Evolutionary conservation across 2,113 vertebrate species (phyloP), one percentile per base, ranked within the genome.

Genomic region (Heterochromis multidens): DNA sequence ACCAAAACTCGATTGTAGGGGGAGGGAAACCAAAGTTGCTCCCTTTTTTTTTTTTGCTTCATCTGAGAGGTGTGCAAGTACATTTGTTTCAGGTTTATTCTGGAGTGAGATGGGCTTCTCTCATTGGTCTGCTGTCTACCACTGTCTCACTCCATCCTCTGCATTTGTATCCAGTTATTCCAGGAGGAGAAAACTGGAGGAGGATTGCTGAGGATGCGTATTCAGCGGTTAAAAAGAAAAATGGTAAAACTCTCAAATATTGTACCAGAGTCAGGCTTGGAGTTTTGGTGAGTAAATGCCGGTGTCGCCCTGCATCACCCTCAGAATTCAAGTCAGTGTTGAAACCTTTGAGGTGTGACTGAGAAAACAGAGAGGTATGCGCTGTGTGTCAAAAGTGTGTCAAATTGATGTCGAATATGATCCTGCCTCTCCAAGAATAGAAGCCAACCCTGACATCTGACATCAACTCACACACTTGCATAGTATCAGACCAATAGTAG

Each of bases 51-150:
- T 83, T 77, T 8, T 19, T 3, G 12, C 67, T 52, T 72, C 1
- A 79, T 86, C 62, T 40, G 9, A 82, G 54, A 84, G 82, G 85
- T 85, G 60, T 27, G 2, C 2, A 13, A 79, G 87, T 85, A 25
- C 59, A 16, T 63, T 49, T 60, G 77, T 72, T 86, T 92, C 46
- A 88, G 31, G 74, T 83, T 62, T 54, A 3, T 57, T 72, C 63
- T 25, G 37, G 21, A 57, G 82, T 33, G 16, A 56, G 63, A 13
- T 61, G 31, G 21, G 67, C 27, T 13, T 14, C 37, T 40, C 37
- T 11, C 5, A 40, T 9, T 40, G 37, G 37, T 56, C 67, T 74
- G 60, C 86, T 82, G 82, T 79, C 80, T 81, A 52, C 49, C 1
- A 0, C 16, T 4, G 0, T 74, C 70, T n/a, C 70, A n/a, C 70